Evolutionary conservation across 2,113 vertebrate species (phyloP).

Genomic region (Tyrannus savana): DNA sequence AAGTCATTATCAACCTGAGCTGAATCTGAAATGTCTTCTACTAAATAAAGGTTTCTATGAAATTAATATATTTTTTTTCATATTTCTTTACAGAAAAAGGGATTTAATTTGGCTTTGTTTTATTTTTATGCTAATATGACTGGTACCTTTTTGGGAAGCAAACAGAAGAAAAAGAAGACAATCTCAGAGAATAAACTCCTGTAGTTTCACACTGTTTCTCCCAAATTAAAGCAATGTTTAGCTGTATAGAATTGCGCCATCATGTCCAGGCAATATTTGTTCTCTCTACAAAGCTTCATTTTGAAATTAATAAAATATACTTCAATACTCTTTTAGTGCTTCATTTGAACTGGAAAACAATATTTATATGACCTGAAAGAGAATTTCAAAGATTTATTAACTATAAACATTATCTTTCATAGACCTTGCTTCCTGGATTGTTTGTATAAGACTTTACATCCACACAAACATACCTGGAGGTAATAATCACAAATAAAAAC

Average conservation of each 20-base stretch:
- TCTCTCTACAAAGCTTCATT: neutral
- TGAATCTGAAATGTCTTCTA: neutral
- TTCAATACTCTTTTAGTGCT: neutral
- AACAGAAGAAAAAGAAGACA: neutral
- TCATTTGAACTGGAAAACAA: neutral
- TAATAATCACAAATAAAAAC: neutral
- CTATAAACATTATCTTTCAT: neutral
- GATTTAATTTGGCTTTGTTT: neutral
- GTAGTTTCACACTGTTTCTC: neutral
- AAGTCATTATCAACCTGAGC: neutral
- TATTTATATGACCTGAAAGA: neutral
- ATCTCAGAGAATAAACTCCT: neutral
- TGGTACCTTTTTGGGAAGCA: neutral
- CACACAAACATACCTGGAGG: neutral
- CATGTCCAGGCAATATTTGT: neutral
- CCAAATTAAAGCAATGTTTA: neutral
- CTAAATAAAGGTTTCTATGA: neutral
- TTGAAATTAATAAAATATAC: neutral
- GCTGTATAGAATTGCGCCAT: neutral
- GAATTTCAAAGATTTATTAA: neutral
- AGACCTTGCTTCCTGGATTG: neutral
- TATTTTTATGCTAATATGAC: neutral
- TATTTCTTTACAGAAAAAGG: neutral
- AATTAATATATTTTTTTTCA: neutral
- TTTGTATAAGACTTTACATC: neutral